Percentiles rank a stretch among this genome's conserved stretches.
phyloP scores from a whole-genome alignment of 2,113 vertebrate species.

The Leptosomus discolor region DNA sequence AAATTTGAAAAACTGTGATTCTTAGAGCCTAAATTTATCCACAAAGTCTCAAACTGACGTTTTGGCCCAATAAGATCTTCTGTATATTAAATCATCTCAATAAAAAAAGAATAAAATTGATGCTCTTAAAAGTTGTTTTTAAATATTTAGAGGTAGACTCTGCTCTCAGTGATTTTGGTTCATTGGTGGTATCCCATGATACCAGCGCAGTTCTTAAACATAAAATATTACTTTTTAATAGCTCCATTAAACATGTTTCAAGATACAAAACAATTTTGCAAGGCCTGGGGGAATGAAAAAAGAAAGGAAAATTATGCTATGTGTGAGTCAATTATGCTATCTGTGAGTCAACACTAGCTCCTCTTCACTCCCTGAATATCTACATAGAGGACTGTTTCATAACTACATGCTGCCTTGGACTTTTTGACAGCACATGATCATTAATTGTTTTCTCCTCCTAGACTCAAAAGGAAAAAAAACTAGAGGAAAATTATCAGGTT shows the following conservation, averaged over 20 bases:
- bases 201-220: background rate
- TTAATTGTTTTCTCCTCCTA: background rate
- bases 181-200: background rate
- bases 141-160: background rate
- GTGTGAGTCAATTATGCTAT: constrained; percentile 1
- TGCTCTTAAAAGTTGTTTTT: background rate
- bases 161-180: background rate
- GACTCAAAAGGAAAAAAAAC: background rate
- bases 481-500: background rate
- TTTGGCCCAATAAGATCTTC: background rate
- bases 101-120: background rate
- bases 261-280: background rate
- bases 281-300: background rate
- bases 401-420: background rate
- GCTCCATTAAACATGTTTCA: constrained; percentile 37
- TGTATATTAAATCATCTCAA: background rate
- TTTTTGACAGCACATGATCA: background rate
- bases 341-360: background rate
- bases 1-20: background rate
- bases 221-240: constrained; percentile 31
- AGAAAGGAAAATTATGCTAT: background rate
- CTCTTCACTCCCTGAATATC: background rate
- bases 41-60: background rate
- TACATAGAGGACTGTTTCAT: background rate
- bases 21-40: background rate